Base-by-base conservation (phyloP, 1,140 invertebrate species). In the Berghia stephanieae region DNA sequence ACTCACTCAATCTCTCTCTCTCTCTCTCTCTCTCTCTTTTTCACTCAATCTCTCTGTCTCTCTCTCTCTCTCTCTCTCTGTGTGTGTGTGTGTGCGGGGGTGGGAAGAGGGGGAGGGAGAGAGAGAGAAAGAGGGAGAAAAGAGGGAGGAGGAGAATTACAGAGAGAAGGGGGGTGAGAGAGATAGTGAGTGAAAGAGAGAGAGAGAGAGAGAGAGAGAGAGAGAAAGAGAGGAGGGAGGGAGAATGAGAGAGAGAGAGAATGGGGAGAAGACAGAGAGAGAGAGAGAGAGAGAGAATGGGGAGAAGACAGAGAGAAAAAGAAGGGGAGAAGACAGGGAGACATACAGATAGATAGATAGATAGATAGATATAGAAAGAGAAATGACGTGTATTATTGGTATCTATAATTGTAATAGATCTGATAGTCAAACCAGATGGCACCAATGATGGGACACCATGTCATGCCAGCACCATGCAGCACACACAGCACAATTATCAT, bases 131-230 rank as follows among this genome's bases (percentile, higher is more conserved):
- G n/a, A 63, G 57, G 24, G 10, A 6, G 24, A 10, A 27, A 34
- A 8, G 34, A 63, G 57, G 34, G 57, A 63, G 57, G 34, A 34
- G 34, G 6, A 63, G 57, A 63, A 34, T 34, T 21, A 69, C 21
- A 36, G 8, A 38, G 34, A 69, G 31, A 36, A 38, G n/a, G 34
- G 38, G 31, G n/a, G 40, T 31, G 34, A 69, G 57, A 63, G 57
- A 63, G 6, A 63, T n/a, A 63, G n/a, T n/a, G n/a, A n/a, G n/a
- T n/a, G n/a, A n/a, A n/a, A n/a, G n/a, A n/a, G n/a, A n/a, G n/a
- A n/a, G n/a, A 63, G 57, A 63, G n/a, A 63, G 57, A 63, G n/a
- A 63, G 57, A 63, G n/a, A 63, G 57, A 63, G n/a, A 6, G 57
- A 63, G n/a, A n/a, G n/a, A n/a, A n/a, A n/a, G n/a, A n/a, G n/a